phyloP scores from a whole-genome alignment of 2,888 invertebrate genomes.

The Hydropsyche betteni region DNA sequence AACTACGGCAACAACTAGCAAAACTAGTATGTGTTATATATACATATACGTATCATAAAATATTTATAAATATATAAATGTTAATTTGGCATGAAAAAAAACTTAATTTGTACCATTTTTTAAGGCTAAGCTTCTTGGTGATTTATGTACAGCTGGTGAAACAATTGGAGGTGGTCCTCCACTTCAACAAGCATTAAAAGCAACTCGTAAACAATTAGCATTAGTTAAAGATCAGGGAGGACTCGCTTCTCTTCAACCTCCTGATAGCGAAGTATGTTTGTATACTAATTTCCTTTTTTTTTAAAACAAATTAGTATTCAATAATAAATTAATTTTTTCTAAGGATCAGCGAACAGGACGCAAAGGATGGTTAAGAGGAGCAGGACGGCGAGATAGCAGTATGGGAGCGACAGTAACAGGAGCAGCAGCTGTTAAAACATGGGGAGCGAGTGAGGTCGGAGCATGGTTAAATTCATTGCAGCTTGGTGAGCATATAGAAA shows the following conservation, averaged over 20 bases:
- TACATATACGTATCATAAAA: too few relatives aligned
- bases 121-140: slow-evolving; percentile 71
- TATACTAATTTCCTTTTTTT: not conserved
- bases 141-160: slow-evolving; percentile 64
- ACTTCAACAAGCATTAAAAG: slow-evolving; percentile 47
- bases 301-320: too few relatives aligned
- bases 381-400: slow-evolving; percentile 56
- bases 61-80: not conserved
- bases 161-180: slow-evolving; percentile 58
- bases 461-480: slow-evolving; percentile 90
- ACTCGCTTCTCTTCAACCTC: slow-evolving; percentile 54
- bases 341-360: slow-evolving; percentile 42
- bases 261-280: slow-evolving; percentile 58
- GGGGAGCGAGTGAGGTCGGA: slow-evolving; percentile 91
- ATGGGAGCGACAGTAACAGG: slow-evolving; percentile 53
- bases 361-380: slow-evolving; percentile 59
- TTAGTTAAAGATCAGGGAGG: slow-evolving; percentile 50
- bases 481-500: slow-evolving; percentile 89
- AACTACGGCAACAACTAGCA: slow-evolving; percentile 77
- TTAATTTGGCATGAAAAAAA: not conserved
- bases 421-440: slow-evolving; percentile 60
- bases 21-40: slow-evolving; percentile 69
- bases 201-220: slow-evolving; percentile 46
- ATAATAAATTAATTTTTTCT: not conserved
- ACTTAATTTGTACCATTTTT: not conserved